A percentile compares a stretch with the other conserved stretches of the same genome.
Evolutionary conservation across 2,888 invertebrate genomes (phyloP).

Genomic region (Andrena dorsata): DNA sequence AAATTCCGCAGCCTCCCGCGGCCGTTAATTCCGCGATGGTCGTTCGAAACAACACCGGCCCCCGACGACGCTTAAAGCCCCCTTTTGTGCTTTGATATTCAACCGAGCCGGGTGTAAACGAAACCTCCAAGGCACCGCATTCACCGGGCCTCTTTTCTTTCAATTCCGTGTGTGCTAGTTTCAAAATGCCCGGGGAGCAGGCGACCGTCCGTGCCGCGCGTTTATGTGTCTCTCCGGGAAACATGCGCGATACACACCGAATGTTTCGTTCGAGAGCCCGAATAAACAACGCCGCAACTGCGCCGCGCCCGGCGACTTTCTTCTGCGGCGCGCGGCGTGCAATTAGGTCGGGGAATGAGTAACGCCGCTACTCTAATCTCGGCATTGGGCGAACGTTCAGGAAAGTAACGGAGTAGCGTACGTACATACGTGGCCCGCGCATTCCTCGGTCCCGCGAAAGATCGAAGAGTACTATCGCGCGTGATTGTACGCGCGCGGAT

Average conservation of each 20-base stretch:
- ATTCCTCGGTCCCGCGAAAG: conserved; percentile 13
- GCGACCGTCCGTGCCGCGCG: background rate
- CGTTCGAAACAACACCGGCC: conserved; percentile 58
- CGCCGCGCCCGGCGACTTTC: conserved; percentile 42
- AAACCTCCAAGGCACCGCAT: conserved; percentile 52
- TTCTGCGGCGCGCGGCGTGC: conserved; percentile 47
- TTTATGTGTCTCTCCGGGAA: conserved; percentile 4
- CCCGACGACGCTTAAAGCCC: conserved; percentile 50
- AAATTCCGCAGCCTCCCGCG: conserved; percentile 37
- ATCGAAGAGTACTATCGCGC: too few species aligned
- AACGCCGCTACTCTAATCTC: conserved; percentile 62
- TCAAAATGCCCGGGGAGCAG: conserved; percentile 26
- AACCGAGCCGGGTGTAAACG: conserved; percentile 59
- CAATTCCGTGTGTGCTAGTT: conserved; percentile 51
- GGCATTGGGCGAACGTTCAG: conserved; percentile 54
- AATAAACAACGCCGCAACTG: conserved; percentile 46
- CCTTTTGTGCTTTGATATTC: conserved; percentile 61
- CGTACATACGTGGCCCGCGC: conserved; percentile 3
- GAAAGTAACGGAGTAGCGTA: conserved; percentile 37
- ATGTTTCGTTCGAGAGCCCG: conserved; percentile 46
- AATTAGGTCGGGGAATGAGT: conserved; percentile 62
- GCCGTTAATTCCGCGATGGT: conserved; percentile 61
- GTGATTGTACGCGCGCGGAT: too few species aligned
- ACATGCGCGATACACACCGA: conserved; percentile 34
- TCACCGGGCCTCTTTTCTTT: conserved; percentile 43